These are phyloP conservation scores for Aegotheles bennettii DNA, from an alignment of 2,113 vertebrate genomes.

Conservation along the genomic window DNA sequence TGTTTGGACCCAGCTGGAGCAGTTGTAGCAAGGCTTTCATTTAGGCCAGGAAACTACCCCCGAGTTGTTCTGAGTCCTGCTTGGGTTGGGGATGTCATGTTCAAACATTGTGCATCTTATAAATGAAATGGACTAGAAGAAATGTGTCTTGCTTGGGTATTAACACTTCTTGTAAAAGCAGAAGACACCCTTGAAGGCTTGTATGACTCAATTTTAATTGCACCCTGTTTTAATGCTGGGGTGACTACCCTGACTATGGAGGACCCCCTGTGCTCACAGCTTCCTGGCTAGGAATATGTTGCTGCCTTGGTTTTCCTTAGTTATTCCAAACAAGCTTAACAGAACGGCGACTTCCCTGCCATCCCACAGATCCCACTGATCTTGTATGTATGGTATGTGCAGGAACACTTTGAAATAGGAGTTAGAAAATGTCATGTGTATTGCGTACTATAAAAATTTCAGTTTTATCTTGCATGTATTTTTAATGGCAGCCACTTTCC, in stretches of 20 bases:
- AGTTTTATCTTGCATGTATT: slow-evolving; percentile 65
- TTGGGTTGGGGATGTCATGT: neutral
- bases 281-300: neutral
- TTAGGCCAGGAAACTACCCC: neutral
- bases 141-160: neutral
- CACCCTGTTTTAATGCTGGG: neutral
- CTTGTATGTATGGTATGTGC: slow-evolving; percentile 10
- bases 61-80: neutral
- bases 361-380: slow-evolving; percentile 38
- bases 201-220: neutral
- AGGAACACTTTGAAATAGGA: slow-evolving; percentile 58
- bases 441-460: slow-evolving; percentile 60
- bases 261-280: neutral
- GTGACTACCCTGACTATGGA: neutral
- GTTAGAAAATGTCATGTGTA: slow-evolving; percentile 48
- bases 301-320: slow-evolving; percentile 38
- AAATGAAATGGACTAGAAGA: neutral
- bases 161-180: neutral
- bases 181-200: neutral
- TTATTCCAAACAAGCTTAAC: slow-evolving; percentile 29
- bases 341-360: slow-evolving; percentile 48
- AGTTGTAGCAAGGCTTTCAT: neutral
- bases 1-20: neutral
- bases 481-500: slow-evolving; percentile 70
- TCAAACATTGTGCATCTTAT: neutral